These are phyloP conservation scores for Aurelia sp. DNA, from an alignment of 30 jellyfish, hydroid and myxozoan species.

Conservation along the genomic window DNA sequence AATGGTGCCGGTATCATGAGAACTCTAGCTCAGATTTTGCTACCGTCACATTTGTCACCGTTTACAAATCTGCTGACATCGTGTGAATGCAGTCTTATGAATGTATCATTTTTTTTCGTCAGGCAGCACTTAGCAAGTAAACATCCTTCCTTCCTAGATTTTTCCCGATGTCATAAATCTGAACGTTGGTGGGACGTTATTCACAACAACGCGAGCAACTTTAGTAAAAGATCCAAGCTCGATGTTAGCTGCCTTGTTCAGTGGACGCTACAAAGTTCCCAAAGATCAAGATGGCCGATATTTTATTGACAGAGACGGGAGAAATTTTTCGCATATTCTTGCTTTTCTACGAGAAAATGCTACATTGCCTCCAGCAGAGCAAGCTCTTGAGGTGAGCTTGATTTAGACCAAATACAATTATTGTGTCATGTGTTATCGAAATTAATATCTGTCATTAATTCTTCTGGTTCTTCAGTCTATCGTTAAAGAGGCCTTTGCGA, in stretches of 20 bases:
- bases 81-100: too few species aligned
- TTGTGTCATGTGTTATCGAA: not conserved
- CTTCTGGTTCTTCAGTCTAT: too few species aligned
- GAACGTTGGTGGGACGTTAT: constrained; percentile 64
- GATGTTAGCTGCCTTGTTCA: constrained; percentile 63
- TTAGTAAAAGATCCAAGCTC: constrained; percentile 35
- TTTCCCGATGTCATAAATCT: constrained; percentile 52
- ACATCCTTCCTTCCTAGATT: constrained; percentile 4
- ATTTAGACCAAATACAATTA: not conserved
- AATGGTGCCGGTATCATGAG: too few species aligned
- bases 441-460: too few species aligned
- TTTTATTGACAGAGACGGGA: constrained; percentile 86
- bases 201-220: constrained; percentile 61
- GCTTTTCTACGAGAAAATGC: constrained; percentile 71
- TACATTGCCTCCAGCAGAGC: constrained; percentile 61
- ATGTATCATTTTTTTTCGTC: too few species aligned
- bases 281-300: constrained; percentile 68
- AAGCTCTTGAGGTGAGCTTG: constrained; percentile 57
- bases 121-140: too few species aligned
- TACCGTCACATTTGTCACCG: too few species aligned
- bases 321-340: constrained; percentile 52
- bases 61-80: too few species aligned
- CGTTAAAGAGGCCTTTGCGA: too few species aligned
- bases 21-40: too few species aligned
- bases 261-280: constrained; percentile 74